phyloP scores from a whole-genome alignment of 2,797 vertebrate species.

The Malurus splendens region DNA sequence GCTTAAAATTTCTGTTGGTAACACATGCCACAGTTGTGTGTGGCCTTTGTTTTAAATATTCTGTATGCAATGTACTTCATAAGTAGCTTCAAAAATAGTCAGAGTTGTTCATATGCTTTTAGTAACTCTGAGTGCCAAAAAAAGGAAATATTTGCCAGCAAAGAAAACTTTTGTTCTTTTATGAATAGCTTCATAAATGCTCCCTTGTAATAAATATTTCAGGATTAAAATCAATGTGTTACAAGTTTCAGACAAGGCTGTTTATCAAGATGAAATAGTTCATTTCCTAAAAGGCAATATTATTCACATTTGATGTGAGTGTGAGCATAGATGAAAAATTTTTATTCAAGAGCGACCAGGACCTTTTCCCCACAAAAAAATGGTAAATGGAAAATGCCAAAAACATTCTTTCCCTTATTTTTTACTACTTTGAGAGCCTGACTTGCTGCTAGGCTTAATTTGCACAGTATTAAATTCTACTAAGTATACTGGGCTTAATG shows the following conservation, averaged over 20 bases:
- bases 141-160: not conserved
- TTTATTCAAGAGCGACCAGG: not conserved
- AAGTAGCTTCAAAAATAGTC: not conserved
- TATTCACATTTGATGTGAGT: not conserved
- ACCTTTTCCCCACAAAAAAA: not conserved
- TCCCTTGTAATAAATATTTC: constrained; percentile 5
- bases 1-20: not conserved
- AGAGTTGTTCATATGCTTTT: not conserved
- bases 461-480: not conserved
- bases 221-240: not conserved
- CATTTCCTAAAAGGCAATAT: constrained; percentile 4
- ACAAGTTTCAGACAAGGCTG: constrained; percentile 9
- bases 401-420: not conserved
- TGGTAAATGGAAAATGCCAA: not conserved
- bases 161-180: not conserved
- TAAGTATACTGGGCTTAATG: not conserved
- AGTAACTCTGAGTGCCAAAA: not conserved
- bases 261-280: constrained; percentile 12
- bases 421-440: not conserved
- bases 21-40: not conserved
- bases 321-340: not conserved
- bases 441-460: not conserved
- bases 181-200: not conserved
- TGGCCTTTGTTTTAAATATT: not conserved
- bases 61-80: not conserved